A percentile compares a stretch with the other conserved stretches of the same genome.
phyloP scores from a whole-genome alignment of 2,113 vertebrate genomes.

The Gallinago paraguaiae region DNA sequence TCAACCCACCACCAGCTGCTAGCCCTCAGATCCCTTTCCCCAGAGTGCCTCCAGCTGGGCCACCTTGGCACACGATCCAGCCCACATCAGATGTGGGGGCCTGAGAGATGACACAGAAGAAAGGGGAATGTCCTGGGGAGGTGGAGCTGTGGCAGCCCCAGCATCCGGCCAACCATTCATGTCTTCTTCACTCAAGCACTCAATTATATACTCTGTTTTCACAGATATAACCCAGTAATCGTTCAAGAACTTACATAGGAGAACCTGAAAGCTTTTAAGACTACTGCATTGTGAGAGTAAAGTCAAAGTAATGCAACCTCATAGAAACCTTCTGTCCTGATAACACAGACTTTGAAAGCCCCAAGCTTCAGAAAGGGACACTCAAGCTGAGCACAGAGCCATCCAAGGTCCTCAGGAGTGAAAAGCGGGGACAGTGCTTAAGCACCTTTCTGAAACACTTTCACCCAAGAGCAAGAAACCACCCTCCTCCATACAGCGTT shows the following conservation, averaged over 20 bases:
- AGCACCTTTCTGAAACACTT: not conserved
- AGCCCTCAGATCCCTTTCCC: not conserved
- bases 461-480: not conserved
- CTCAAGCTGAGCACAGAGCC: not conserved
- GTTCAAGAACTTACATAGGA: rapidly evolving
- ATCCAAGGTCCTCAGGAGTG: not conserved
- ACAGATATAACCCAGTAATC: not conserved
- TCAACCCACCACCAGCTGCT: not conserved
- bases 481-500: not conserved
- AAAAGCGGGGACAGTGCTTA: not conserved
- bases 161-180: rapidly evolving
- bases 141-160: not conserved
- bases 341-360: not conserved
- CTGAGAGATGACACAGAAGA: not conserved
- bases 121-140: not conserved
- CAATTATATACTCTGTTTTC: not conserved
- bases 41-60: not conserved
- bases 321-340: not conserved
- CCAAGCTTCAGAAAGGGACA: not conserved
- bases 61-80: rapidly evolving
- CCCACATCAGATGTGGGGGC: rapidly evolving
- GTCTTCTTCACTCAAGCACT: not conserved
- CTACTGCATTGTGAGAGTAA: not conserved
- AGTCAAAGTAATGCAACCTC: not conserved
- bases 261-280: not conserved